Evolutionary conservation across 2,113 vertebrate species (phyloP).

Genomic region (cat (Felis catus)): DNA sequence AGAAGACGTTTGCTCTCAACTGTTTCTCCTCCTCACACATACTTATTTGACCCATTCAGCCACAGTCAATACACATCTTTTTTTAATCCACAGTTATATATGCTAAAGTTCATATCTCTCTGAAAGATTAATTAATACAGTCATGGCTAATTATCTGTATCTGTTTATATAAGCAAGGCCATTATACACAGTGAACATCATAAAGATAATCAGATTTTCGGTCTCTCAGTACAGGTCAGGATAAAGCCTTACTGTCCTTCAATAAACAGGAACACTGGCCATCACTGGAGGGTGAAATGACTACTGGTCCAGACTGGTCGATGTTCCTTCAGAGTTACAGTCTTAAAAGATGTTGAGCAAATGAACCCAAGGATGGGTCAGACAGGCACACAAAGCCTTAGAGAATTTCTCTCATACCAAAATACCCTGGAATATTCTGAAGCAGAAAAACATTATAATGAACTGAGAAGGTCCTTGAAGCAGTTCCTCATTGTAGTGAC

Average conservation of each 20-base stretch:
- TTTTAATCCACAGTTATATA: conserved; percentile 3
- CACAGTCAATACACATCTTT: not conserved
- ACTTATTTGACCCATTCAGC: conserved; percentile 5
- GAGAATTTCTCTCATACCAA: not conserved
- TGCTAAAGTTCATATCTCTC: not conserved
- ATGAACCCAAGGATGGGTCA: not conserved
- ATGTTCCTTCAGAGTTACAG: not conserved
- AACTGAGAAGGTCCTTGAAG: not conserved
- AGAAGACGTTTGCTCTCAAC: not conserved
- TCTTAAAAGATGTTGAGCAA: not conserved
- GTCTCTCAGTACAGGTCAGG: conserved; percentile 33
- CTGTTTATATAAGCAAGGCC: conserved; percentile 44
- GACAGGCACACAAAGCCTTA: not conserved
- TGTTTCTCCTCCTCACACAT: not conserved
- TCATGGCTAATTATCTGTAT: conserved; percentile 65
- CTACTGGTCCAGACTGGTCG: not conserved
- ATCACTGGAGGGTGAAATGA: conserved; percentile 31
- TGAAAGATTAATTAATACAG: conserved; percentile 65
- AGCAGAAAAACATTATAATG: not conserved
- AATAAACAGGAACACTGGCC: not conserved
- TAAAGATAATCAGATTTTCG: conserved; percentile 52
- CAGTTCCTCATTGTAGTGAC: fast-evolving
- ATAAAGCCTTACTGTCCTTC: conserved; percentile 37
- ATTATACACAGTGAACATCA: conserved; percentile 60
- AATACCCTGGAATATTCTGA: not conserved